phyloP scores from a whole-genome alignment of 1,140 invertebrate species.

The Tyrophagus putrescentiae region DNA sequence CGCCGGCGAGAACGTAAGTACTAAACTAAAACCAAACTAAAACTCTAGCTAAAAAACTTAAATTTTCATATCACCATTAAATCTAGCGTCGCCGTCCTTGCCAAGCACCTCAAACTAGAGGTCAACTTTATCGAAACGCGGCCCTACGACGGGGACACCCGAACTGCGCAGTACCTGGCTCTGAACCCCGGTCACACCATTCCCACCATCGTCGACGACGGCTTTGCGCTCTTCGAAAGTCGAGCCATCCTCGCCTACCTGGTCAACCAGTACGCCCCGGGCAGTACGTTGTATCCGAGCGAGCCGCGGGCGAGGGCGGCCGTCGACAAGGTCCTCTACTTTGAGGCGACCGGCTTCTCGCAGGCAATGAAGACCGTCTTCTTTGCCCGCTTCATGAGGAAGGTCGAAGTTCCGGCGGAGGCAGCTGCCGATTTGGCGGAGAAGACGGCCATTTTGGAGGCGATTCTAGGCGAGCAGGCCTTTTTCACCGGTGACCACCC shows the following conservation, averaged over 20 bases:
- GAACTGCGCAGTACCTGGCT: constrained; percentile 12
- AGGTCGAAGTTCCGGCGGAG: neutral
- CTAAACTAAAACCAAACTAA: too few relatives aligned
- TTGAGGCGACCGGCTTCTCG: constrained; percentile 25
- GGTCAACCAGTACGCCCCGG: constrained; percentile 29
- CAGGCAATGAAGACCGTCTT: neutral
- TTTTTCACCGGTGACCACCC: neutral
- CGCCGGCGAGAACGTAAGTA: constrained; percentile 17
- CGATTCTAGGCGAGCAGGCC: neutral
- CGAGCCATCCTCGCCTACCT: constrained; percentile 32
- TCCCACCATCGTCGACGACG: constrained; percentile 49
- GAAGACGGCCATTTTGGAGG: neutral
- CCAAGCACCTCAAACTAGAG: constrained; percentile 2
- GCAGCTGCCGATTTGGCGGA: neutral
- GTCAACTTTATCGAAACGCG: constrained; percentile 13
- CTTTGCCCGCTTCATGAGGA: too few relatives aligned
- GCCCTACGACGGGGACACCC: neutral
- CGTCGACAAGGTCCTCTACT: constrained; percentile 30
- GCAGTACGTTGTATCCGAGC: constrained; percentile 29
- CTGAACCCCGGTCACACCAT: constrained; percentile 52
- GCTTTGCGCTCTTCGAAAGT: constrained; percentile 45
- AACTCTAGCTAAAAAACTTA: too few relatives aligned
- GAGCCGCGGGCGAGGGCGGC: constrained; percentile 30
- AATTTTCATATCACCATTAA: too few relatives aligned
- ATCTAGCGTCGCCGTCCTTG: neutral